Conservation (phyloP, 2,113 vertebrate species). For the Pachyramphus minor region DNA sequence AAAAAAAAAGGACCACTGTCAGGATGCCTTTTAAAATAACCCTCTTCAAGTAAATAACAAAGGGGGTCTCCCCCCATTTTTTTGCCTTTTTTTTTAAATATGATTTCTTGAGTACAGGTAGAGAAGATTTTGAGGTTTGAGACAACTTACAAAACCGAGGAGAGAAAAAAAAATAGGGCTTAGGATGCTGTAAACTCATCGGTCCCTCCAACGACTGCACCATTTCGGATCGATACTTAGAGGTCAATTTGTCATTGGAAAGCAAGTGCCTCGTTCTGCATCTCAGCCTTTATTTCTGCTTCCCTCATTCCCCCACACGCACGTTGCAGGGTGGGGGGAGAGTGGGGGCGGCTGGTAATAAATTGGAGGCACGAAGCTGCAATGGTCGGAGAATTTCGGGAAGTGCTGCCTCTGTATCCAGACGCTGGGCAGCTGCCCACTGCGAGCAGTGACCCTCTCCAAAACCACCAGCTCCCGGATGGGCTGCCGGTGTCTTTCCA, state of each 20-base stretch:
- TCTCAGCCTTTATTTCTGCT: neutral
- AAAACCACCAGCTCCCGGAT: neutral
- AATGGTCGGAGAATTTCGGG: neutral
- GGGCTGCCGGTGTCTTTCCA: neutral
- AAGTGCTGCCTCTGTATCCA: neutral
- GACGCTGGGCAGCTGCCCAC: neutral
- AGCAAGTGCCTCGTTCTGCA: neutral
- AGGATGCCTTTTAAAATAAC: neutral
- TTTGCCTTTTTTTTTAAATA: neutral
- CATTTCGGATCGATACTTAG: constrained; percentile 20
- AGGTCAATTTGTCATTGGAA: constrained; percentile 53
- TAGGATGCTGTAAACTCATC: neutral
- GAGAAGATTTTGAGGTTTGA: neutral
- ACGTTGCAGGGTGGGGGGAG: neutral
- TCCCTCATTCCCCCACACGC: neutral
- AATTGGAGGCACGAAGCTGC: neutral
- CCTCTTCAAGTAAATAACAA: neutral
- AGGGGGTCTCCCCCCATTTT: rapidly evolving
- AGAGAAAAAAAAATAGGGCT: neutral
- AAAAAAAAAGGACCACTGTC: neutral
- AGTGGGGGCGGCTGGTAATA: neutral
- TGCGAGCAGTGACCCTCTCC: neutral
- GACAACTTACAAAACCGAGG: neutral
- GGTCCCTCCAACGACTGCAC: constrained; percentile 15
- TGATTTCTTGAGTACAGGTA: neutral